Percentiles rank a stretch among this genome's conserved stretches.
phyloP scores from a whole-genome alignment of 2,113 vertebrate genomes.

The Pyxicephalus adspersus region DNA sequence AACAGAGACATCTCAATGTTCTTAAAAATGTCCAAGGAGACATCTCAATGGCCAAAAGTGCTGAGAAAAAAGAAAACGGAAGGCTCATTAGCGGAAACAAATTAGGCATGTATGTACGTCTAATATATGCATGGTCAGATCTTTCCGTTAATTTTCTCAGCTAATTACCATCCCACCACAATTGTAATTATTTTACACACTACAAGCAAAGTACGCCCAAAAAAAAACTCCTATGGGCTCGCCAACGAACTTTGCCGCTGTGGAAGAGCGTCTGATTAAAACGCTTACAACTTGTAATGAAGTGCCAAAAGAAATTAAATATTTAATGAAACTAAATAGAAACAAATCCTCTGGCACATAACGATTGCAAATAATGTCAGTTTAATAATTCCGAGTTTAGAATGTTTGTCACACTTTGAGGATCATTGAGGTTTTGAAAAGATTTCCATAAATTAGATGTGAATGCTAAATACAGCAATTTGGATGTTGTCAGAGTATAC shows the following conservation, averaged over 20 bases:
- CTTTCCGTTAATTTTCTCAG: background rate
- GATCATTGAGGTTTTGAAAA: slow-evolving; percentile 54
- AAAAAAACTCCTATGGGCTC: too few relatives aligned
- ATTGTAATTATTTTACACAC: slow-evolving; percentile 45
- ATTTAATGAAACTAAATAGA: slow-evolving; percentile 27
- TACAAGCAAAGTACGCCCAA: slow-evolving; percentile 16
- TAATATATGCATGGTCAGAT: slow-evolving; percentile 44
- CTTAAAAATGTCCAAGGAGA: too few relatives aligned
- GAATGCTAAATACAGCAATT: background rate
- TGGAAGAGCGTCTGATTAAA: slow-evolving; percentile 21
- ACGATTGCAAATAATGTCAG: slow-evolving; percentile 56
- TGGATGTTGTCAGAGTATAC: background rate
- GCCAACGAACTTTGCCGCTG: background rate
- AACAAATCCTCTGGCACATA: slow-evolving; percentile 16
- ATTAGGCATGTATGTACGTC: background rate
- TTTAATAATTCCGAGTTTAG: slow-evolving; percentile 58
- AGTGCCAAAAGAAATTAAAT: slow-evolving; percentile 20
- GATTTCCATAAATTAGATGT: slow-evolving; percentile 20
- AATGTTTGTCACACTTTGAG: slow-evolving; percentile 29
- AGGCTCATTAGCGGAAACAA: background rate
- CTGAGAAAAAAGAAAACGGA: background rate
- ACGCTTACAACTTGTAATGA: background rate
- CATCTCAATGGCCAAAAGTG: too few relatives aligned
- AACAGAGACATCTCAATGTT: too few relatives aligned
- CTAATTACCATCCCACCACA: slow-evolving; percentile 10